Conservation (phyloP, 1,140 invertebrate genomes). For the Eurosta solidaginis region DNA sequence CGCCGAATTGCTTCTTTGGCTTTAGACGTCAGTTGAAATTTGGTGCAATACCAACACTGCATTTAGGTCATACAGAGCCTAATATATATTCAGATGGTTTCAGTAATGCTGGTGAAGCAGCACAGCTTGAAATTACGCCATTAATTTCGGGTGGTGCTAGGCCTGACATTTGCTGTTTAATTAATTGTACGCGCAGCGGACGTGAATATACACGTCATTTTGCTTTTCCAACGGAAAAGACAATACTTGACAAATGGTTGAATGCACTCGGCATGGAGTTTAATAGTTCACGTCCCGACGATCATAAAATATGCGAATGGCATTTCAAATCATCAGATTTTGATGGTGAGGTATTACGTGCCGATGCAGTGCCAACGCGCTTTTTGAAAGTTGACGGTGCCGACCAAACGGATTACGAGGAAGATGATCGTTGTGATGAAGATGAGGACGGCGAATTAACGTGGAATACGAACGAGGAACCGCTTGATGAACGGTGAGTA, state of each 20-base stretch:
- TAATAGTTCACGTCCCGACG: slow-evolving; percentile 3
- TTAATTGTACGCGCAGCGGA: not conserved
- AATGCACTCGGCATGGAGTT: slow-evolving; percentile 6
- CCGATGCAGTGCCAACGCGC: slow-evolving; percentile 54
- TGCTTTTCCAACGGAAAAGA: not conserved
- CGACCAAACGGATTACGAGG: slow-evolving; percentile 34
- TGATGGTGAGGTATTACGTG: slow-evolving; percentile 35
- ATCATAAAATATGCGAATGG: slow-evolving; percentile 31
- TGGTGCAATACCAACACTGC: slow-evolving; percentile 49
- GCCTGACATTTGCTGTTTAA: not conserved
- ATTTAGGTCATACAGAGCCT: slow-evolving; percentile 49
- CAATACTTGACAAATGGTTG: not conserved
- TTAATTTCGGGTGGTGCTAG: not conserved
- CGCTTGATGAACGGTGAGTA: slow-evolving; percentile 11
- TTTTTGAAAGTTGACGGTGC: slow-evolving; percentile 52
- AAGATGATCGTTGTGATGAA: not conserved
- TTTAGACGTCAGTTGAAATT: slow-evolving; percentile 3
- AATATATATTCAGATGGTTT: slow-evolving; percentile 42
- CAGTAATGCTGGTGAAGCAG: slow-evolving; percentile 36
- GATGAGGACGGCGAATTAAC: not conserved
- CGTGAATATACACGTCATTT: not conserved
- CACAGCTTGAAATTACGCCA: not conserved
- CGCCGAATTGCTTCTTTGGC: not conserved
- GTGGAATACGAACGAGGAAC: not conserved
- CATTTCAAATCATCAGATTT: slow-evolving; percentile 33